A percentile compares a stretch with the other conserved stretches of the same genome.
Conservation (phyloP, 2,888 invertebrate genomes). For the Choreutis nemorana region DNA sequence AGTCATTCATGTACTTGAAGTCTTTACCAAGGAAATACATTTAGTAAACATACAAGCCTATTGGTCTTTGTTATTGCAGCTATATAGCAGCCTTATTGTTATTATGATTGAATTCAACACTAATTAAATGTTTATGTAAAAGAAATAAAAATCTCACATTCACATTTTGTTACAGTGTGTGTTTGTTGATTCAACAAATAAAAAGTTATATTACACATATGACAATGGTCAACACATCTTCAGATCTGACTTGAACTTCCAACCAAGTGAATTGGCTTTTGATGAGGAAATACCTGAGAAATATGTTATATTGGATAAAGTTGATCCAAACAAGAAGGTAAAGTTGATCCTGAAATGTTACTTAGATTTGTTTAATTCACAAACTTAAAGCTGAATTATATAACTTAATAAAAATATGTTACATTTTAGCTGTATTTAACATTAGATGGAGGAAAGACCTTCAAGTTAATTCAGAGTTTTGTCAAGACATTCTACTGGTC, state of each 20-base stretch:
- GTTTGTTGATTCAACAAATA: slow-evolving; percentile 82
- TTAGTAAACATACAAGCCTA: no score
- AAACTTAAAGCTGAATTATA: no score
- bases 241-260: slow-evolving; percentile 71
- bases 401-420: no score
- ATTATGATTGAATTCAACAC: no score
- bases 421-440: slow-evolving; percentile 83
- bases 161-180: slow-evolving; percentile 71
- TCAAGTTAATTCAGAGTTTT: slow-evolving; percentile 72
- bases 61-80: no score
- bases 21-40: no score
- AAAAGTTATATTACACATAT: slow-evolving; percentile 77
- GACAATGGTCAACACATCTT: slow-evolving; percentile 77
- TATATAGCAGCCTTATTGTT: no score
- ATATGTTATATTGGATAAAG: slow-evolving; percentile 80
- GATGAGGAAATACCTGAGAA: slow-evolving; percentile 74
- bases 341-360: no score
- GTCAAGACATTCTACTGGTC: slow-evolving; percentile 85
- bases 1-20: no score
- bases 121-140: no score
- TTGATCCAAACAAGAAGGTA: slow-evolving; percentile 70
- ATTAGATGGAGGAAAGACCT: slow-evolving; percentile 76
- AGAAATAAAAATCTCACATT: no score
- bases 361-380: no score
- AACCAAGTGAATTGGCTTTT: slow-evolving; percentile 80